Base-by-base conservation (phyloP, 1,140 invertebrate genomes). In the Goniozus legneri region DNA sequence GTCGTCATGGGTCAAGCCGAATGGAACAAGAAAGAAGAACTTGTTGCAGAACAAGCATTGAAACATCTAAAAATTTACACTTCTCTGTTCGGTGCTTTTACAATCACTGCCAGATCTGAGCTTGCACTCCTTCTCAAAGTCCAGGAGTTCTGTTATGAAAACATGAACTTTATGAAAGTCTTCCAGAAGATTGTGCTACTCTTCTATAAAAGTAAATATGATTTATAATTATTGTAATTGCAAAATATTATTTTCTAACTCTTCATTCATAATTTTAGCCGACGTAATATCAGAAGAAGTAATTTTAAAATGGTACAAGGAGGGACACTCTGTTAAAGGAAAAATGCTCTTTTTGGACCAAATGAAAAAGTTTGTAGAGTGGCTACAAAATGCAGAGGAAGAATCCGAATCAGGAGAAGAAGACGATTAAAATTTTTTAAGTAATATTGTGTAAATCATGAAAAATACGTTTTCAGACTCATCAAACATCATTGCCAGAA, bases 101-200 rank as follows among this genome's bases (percentile, higher is more conserved):
- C 90, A 52, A 82, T 82, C 60, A 87, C 84, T 52, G 85, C 86
- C 56, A 88, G 86, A 62, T 87, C 92, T 39, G 91, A 97, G 77
- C 80, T 95, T 60, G 85, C 86, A 35, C 80, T 97, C 37, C 81
- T 97, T 60, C 79, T 92, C 38, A 92, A 92, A 72, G 87, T 97
- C 58, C 95, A 97, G 76, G 94, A 97, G 67, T 98, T 90, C 77
- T 98, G 95, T 77, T 97, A 97, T 74, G 93, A 95, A 66, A 97
- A 98, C 78, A 97, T 97, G 92, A 94, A 91, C 74, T 97, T 98
- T 74, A 94, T 97, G 89, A 95, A 95, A 75, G 91, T 92, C 70
- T 98, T 97, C 84, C 92, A 94, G 66, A 97, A 97, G 78, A 95
- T 98, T 64, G 87, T 97, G 63, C 82, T 97, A 71, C 84, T 97